phyloP scores from a whole-genome alignment of 2,888 invertebrate genomes.

The Morpho achilles region DNA sequence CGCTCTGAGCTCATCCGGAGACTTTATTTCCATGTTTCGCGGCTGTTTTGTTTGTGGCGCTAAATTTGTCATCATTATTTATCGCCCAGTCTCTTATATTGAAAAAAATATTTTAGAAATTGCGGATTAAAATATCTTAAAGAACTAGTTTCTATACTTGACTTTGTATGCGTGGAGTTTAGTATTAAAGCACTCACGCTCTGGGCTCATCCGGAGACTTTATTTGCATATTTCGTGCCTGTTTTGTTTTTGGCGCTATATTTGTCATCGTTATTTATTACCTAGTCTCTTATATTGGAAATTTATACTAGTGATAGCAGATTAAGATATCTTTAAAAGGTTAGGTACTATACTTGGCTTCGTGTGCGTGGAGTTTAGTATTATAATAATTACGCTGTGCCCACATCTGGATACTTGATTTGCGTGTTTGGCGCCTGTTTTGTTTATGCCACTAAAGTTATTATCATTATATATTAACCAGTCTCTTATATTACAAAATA shows the following conservation, averaged over 20 bases:
- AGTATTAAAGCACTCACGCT: conserved; percentile 34
- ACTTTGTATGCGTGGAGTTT: no score
- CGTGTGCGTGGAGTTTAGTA: no score
- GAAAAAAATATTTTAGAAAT: no score
- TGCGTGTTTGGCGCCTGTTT: conserved; percentile 44
- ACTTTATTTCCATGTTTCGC: conserved; percentile 50
- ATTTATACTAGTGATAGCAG: no score
- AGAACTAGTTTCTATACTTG: no score
- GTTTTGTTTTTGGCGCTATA: conserved; percentile 60
- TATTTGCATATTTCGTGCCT: conserved; percentile 44
- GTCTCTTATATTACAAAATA: background rate
- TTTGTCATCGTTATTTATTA: conserved; percentile 72
- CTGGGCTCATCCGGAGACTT: conserved; percentile 59
- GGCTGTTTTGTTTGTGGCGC: conserved; percentile 55
- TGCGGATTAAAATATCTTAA: no score
- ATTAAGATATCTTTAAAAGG: no score
- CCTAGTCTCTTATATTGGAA: conserved; percentile 27
- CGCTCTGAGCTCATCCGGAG: conserved; percentile 59
- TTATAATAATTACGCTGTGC: conserved; percentile 46
- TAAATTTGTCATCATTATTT: conserved; percentile 71
- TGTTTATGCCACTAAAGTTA: conserved; percentile 63
- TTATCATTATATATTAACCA: conserved; percentile 70
- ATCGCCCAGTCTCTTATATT: conserved; percentile 38
- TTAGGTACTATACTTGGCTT: no score
- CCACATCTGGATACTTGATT: conserved; percentile 54